phyloP scores from a whole-genome alignment of 2,113 vertebrate genomes.

The Okapia johnstoni region DNA sequence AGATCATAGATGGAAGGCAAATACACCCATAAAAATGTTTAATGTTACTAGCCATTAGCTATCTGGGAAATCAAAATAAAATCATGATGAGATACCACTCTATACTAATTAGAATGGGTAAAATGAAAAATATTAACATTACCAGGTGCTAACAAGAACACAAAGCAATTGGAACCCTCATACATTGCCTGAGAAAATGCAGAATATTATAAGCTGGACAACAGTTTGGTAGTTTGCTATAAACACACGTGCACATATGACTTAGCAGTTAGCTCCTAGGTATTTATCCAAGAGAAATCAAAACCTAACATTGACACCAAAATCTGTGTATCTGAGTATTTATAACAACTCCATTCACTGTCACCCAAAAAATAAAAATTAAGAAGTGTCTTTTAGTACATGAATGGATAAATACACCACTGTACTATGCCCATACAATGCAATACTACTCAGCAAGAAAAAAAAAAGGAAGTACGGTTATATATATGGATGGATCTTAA shows the following conservation, averaged over 20 bases:
- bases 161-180: not conserved
- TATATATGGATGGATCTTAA: not conserved
- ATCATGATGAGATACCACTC: not conserved
- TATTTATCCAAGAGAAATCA: not conserved
- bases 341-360: not conserved
- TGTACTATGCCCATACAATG: not conserved
- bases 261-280: not conserved
- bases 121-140: not conserved
- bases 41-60: not conserved
- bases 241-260: not conserved
- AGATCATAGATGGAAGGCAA: not conserved
- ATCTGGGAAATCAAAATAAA: constrained; percentile 9
- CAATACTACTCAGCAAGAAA: not conserved
- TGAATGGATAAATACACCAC: not conserved
- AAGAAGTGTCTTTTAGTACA: not conserved
- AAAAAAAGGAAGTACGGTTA: not conserved
- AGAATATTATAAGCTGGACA: not conserved
- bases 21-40: not conserved
- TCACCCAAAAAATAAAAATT: not conserved
- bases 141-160: not conserved
- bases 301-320: not conserved
- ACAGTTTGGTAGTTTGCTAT: not conserved
- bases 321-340: not conserved
- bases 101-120: not conserved
- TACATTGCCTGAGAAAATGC: not conserved